Conservation (phyloP, 30 jellyfish, hydroid and myxozoan species). For the Calvadosia cruxmelitensis region DNA sequence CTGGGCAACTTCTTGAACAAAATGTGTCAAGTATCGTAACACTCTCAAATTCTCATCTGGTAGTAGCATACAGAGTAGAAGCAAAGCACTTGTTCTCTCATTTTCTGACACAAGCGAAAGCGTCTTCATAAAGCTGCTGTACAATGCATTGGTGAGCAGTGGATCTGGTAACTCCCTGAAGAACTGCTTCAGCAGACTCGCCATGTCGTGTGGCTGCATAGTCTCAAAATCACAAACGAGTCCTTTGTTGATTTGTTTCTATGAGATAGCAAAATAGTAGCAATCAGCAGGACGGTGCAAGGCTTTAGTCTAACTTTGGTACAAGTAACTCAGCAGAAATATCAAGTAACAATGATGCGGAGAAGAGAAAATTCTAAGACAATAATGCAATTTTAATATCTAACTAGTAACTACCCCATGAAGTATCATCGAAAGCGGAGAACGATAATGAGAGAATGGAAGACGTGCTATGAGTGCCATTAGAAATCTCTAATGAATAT, state of each 20-base stretch:
- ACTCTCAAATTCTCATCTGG: slow-evolving; percentile 90
- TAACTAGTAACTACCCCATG: too few species aligned
- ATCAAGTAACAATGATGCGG: too few species aligned
- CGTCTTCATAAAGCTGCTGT: slow-evolving; percentile 61
- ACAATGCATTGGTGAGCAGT: slow-evolving; percentile 38
- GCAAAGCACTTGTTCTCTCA: slow-evolving; percentile 61
- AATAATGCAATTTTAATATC: too few species aligned
- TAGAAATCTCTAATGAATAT: too few species aligned
- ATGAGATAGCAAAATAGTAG: slow-evolving; percentile 2
- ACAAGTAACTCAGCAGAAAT: too few species aligned
- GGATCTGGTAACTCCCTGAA: slow-evolving; percentile 95
- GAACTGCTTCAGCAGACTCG: slow-evolving; percentile 73
- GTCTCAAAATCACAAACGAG: slow-evolving; percentile 57
- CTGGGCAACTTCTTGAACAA: slow-evolving; percentile 68
- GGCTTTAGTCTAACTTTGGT: not conserved
- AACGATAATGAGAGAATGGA: too few species aligned
- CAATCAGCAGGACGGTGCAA: not conserved
- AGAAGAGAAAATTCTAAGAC: too few species aligned
- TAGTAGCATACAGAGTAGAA: slow-evolving; percentile 65
- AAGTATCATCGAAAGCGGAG: too few species aligned
- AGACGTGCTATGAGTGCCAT: too few species aligned
- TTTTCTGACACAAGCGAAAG: slow-evolving; percentile 34
- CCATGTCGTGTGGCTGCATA: slow-evolving; percentile 93
- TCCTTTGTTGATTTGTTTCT: slow-evolving; percentile 74
- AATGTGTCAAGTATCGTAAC: slow-evolving; percentile 59